Evolutionary conservation across 2,113 vertebrate genomes (phyloP).

Genomic region (Lamprotornis superbus): DNA sequence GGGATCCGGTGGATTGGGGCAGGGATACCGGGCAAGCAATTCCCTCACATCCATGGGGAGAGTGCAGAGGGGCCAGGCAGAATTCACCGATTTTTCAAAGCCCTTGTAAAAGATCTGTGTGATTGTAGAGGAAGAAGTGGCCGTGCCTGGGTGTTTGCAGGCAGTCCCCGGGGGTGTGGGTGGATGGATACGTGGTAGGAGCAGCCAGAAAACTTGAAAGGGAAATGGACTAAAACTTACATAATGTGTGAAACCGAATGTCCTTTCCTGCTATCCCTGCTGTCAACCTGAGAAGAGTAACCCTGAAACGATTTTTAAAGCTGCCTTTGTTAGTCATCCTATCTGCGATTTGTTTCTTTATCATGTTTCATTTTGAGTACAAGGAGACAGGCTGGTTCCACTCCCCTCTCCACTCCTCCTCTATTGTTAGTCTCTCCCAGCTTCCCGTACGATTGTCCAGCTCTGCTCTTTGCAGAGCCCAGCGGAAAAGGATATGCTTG

Average conservation of each 20-base stretch:
- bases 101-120: neutral
- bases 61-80: neutral
- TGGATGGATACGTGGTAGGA: neutral
- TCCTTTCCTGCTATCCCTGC: neutral
- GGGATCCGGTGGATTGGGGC: neutral
- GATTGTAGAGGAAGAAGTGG: neutral
- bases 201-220: neutral
- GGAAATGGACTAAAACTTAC: neutral
- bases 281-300: neutral
- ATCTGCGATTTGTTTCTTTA: slow-evolving; percentile 29
- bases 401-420: slow-evolving; percentile 20
- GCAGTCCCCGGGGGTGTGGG: neutral
- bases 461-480: slow-evolving; percentile 17
- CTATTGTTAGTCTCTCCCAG: slow-evolving; percentile 16
- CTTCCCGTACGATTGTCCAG: slow-evolving; percentile 6
- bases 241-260: neutral
- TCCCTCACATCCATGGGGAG: fast-evolving
- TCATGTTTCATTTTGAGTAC: neutral
- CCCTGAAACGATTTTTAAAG: neutral
- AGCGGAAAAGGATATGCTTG: slow-evolving; percentile 13
- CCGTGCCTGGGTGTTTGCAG: neutral
- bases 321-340: slow-evolving; percentile 34
- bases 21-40: fast-evolving
- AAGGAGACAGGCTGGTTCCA: neutral
- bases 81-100: neutral